Evolutionary conservation across 2,797 vertebrate genomes (phyloP).

Genomic region (Muscicapa striata): DNA sequence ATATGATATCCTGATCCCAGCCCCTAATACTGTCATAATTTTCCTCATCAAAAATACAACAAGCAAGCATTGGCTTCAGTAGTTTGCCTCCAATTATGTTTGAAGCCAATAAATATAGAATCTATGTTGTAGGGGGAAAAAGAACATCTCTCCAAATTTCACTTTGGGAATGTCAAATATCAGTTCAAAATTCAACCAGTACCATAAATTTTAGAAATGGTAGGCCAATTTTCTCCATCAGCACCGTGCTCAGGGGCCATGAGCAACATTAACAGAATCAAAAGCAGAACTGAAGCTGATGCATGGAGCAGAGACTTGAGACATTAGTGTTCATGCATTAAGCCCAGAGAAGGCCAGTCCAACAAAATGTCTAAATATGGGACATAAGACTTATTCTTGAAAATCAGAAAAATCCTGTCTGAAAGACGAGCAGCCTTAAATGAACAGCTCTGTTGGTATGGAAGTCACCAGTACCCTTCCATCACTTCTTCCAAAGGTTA

Average conservation of each 20-base stretch:
- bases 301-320: not conserved
- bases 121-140: not conserved
- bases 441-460: not conserved
- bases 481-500: not conserved
- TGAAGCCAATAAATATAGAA: constrained; percentile 30
- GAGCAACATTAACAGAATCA: constrained; percentile 9
- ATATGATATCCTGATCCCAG: not conserved
- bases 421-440: not conserved
- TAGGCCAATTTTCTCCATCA: constrained; percentile 12
- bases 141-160: not conserved
- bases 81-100: not conserved
- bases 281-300: constrained; percentile 3
- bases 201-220: not conserved
- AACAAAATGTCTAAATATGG: not conserved
- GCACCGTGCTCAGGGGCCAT: not conserved
- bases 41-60: not conserved
- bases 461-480: not conserved
- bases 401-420: not conserved
- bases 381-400: not conserved
- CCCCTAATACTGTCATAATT: not conserved
- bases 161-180: constrained; percentile 16
- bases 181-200: constrained; percentile 12
- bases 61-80: not conserved
- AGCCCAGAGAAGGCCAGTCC: not conserved
- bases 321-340: not conserved